Base-by-base conservation (phyloP, 2,888 invertebrate genomes). In the Agrilus biguttatus region DNA sequence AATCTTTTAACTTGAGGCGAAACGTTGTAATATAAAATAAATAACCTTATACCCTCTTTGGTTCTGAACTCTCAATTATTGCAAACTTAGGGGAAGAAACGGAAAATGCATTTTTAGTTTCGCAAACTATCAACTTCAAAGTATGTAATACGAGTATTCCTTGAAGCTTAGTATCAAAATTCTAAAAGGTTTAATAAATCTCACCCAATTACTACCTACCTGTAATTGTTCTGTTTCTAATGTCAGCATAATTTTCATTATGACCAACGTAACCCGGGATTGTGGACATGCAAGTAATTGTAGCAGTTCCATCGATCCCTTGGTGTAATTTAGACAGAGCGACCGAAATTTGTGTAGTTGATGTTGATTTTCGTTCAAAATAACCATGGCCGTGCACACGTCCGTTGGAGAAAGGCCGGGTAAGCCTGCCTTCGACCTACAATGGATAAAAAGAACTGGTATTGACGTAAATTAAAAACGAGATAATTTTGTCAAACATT, bases 231-330 rank as follows among this genome's bases (percentile, higher is more conserved):
- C 77, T 78, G 50, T 77, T 80, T 60, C 78, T 78, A 50, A 78
- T 70, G 60, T 86, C 85, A 40, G 84, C 85, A 57, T 77, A 86
- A 51, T 77, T 72, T 53, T 80, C 82, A 42, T 78, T 77, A 33
- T 77, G 76, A 13, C 75, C 78, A 14, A 83, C 75, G 51, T 80
- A 80, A 45, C 80, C 78, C 1, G 86, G 86, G 52, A 86, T 86
- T 40, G 86, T 84, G 34, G 85, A 76, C 47, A 82, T 73, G 58
- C 86, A 86, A 32, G 81, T 83, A 45, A 86, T 73, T 57, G 80
- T 77, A 49, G 85, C 67, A 43, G 74, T 70, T 1, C 82, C 82
- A 53, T 82, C 80, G 23, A 75, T 77, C 4, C 80, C 80, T 28
- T 77, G 75, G 52, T 80, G 78, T 36, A 83, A 68, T 52, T 80